Conservation (phyloP, 1,140 invertebrate species). For the Drosophila burlai region DNA sequence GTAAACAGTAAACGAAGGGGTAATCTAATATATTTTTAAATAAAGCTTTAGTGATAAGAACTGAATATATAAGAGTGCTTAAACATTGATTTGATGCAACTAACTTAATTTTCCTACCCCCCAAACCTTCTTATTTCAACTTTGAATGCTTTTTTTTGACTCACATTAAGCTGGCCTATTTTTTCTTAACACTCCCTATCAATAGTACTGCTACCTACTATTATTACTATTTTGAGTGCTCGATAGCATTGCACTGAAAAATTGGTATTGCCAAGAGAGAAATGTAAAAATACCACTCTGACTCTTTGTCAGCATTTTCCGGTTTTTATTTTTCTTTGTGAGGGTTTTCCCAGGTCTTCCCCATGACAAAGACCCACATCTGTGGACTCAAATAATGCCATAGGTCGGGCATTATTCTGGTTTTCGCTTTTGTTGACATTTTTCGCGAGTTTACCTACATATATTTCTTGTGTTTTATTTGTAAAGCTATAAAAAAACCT, state of each 20-base stretch:
- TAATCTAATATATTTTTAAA: not conserved
- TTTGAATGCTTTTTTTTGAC: not conserved
- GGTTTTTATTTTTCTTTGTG: conserved; percentile 16
- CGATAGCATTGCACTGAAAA: not conserved
- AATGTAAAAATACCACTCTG: not conserved
- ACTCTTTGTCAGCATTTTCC: conserved; percentile 8
- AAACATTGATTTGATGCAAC: conserved; percentile 2
- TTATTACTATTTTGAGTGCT: not conserved
- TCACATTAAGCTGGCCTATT: not conserved
- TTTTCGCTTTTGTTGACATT: conserved; percentile 23
- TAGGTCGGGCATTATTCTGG: conserved; percentile 38
- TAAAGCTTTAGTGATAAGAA: not conserved
- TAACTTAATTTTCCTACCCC: not conserved
- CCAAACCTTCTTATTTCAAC: not conserved
- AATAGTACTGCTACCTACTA: not conserved
- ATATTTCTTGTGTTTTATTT: conserved; percentile 7
- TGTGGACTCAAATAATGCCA: conserved; percentile 40
- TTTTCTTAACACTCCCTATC: not conserved
- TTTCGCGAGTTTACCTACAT: conserved; percentile 6
- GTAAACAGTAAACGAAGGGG: too few species aligned
- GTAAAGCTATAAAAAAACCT: conserved; percentile 9
- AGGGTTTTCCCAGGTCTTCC: conserved; percentile 14
- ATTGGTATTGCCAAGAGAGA: not conserved
- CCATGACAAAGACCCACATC: conserved; percentile 29
- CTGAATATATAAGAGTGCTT: not conserved